phyloP scores from a whole-genome alignment of 2,797 vertebrate genomes.

The Cryptoprocta ferox region DNA sequence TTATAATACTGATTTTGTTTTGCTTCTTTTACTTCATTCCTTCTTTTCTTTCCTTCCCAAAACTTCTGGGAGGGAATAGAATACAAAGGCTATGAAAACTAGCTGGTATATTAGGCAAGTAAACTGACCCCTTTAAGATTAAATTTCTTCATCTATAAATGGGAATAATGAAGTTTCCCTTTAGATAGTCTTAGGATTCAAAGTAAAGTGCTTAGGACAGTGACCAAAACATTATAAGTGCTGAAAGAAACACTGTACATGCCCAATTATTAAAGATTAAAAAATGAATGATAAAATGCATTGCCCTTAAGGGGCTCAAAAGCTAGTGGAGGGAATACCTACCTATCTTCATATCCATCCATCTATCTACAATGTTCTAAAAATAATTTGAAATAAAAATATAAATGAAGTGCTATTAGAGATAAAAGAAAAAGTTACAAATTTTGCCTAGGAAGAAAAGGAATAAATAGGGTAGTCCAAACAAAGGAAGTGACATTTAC shows the following conservation, averaged over 20 bases:
- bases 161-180: background rate
- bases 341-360: background rate
- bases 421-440: background rate
- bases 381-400: background rate
- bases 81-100: background rate
- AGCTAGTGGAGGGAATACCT: background rate
- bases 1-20: background rate
- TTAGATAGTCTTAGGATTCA: background rate
- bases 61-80: background rate
- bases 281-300: background rate
- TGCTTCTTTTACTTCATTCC: background rate
- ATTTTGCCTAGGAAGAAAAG: background rate
- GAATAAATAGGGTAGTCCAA: background rate
- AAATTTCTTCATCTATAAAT: background rate
- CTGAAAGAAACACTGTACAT: background rate
- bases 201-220: background rate
- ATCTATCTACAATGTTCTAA: background rate
- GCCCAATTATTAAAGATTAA: background rate
- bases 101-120: background rate
- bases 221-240: background rate
- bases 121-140: background rate
- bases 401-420: background rate
- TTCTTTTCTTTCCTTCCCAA: background rate
- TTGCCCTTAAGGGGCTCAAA: background rate
- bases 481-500: background rate